Base-by-base conservation (phyloP, 2,888 invertebrate species). In the Chrysolina americana region DNA sequence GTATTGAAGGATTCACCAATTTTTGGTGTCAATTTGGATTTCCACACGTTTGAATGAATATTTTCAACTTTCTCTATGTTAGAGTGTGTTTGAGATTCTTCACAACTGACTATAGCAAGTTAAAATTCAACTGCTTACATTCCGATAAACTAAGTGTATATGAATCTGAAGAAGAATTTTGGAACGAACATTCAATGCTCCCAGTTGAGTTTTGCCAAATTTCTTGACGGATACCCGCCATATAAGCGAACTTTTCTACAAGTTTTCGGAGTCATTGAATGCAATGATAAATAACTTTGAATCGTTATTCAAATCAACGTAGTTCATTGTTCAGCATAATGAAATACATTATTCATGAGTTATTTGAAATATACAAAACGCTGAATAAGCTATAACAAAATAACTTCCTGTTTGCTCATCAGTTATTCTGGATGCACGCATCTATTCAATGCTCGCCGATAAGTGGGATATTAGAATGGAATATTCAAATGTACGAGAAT, bases 361-460 rank as follows among this genome's bases (percentile, higher is more conserved):
- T 75, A 72, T 75, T 68, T 75, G 56, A 70, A 75, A 75, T 74
- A 70, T 28, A 68, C 53, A 68, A 68, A 68, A 19, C 53, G 21
- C 10, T 28, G 53, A 28, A 53, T 72, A 56, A 75, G 62, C 75
- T 68, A 72, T 70, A 70, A 72, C 69, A 65, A 75, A 72, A 65
- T 71, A 75, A 75, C 75, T 75, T 75, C 75, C 75, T 75, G 75
- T 70, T 74, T 66, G 74, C 63, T 70, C 72, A 75, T 75, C 75
- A 72, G 72, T 68, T 72, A 75, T 75, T 69, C 70, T 72, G 71
- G 63, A 75, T 75, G 75, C 66, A 64, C 41, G 36, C 59, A 59
- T 59, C 59, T 10, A 59, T 59, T 59, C 36, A 17, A 23, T 59
- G 28, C 36, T 59, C 17, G 36, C 28, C 59, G 15, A 17, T 59